Percentiles rank a stretch among this genome's conserved stretches.
These are phyloP conservation scores for Gymnobelideus leadbeateri DNA, from an alignment of 2,113 vertebrate species.

Conservation along the genomic window DNA sequence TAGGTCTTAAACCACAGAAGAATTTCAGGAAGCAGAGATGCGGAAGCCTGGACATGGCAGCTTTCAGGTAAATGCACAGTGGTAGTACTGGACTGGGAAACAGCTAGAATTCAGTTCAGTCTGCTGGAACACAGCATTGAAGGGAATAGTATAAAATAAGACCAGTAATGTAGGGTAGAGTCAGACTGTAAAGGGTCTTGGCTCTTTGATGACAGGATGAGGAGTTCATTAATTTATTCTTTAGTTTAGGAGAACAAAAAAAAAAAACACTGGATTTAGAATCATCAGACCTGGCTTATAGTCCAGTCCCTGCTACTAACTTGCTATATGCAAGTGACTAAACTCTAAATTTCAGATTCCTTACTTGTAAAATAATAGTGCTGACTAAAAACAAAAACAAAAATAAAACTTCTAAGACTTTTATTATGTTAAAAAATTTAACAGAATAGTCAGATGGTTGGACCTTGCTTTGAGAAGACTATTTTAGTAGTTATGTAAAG, in stretches of 20 bases:
- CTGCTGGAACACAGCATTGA: neutral
- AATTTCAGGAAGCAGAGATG: neutral
- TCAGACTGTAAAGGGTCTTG: neutral
- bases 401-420: neutral
- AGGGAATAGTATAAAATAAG: neutral
- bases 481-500: neutral
- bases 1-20: neutral
- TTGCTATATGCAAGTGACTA: neutral
- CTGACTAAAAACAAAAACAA: neutral
- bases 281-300: neutral
- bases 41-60: neutral
- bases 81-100: neutral
- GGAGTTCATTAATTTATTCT: neutral
- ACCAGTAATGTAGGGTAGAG: neutral
- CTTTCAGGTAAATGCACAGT: neutral
- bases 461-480: neutral
- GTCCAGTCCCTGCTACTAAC: neutral
- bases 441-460: neutral
- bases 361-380: neutral
- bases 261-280: neutral
- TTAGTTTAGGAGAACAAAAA: neutral
- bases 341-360: neutral
- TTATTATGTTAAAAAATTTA: neutral
- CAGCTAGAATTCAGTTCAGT: neutral
- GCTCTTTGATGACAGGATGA: neutral